Evolutionary conservation across 1,140 invertebrate species (phyloP).

Genomic region (Conus ventricosus): DNA sequence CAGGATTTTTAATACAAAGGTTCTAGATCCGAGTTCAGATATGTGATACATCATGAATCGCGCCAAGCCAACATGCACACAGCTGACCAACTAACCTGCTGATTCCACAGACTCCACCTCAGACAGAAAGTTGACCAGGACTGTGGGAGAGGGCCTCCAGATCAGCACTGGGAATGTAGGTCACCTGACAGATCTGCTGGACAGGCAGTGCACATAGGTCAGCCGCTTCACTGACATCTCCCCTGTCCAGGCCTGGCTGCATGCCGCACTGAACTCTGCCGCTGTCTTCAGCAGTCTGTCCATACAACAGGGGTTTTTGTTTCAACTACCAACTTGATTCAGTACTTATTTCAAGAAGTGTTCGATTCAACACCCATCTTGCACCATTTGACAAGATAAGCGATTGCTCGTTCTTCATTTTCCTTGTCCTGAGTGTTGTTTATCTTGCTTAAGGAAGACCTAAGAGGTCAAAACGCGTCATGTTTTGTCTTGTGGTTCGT

Average conservation of each 20-base stretch:
- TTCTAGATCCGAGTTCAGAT: too few species aligned
- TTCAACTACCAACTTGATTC: neutral
- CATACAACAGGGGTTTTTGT: neutral
- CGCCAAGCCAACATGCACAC: too few species aligned
- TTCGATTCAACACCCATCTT: too few species aligned
- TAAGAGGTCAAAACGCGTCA: too few species aligned
- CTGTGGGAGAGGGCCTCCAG: slow-evolving; percentile 76
- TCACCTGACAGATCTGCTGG: slow-evolving; percentile 79
- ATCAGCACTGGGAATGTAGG: slow-evolving; percentile 75
- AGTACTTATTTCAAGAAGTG: neutral
- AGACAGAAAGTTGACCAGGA: slow-evolving; percentile 78
- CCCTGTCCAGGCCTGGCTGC: slow-evolving; percentile 75
- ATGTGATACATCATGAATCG: too few species aligned
- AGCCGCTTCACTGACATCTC: slow-evolving; percentile 78
- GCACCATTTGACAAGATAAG: too few species aligned
- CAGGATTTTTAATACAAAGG: too few species aligned
- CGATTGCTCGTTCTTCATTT: too few species aligned
- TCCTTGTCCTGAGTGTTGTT: too few species aligned
- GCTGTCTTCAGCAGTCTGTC: slow-evolving; percentile 79
- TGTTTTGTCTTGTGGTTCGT: too few species aligned
- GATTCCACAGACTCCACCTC: slow-evolving; percentile 79
- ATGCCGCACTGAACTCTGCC: slow-evolving; percentile 77
- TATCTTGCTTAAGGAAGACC: too few species aligned
- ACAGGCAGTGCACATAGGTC: slow-evolving; percentile 79
- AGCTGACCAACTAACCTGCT: slow-evolving; percentile 71